Conservation (phyloP, 2,888 invertebrate species). For the Matsumyia berberina region DNA sequence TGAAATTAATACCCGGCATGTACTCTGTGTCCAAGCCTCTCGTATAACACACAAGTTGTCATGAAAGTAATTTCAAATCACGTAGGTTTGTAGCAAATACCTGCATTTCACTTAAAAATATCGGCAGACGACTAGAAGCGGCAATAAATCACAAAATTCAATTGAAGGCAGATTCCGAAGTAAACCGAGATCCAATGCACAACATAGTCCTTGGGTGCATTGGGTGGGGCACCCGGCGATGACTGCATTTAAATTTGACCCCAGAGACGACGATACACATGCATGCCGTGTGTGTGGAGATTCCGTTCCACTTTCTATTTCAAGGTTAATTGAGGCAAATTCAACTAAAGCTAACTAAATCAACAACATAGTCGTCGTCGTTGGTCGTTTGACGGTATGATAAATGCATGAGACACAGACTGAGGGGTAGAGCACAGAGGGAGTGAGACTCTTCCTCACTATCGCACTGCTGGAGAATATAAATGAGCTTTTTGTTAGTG, state of each 20-base stretch:
- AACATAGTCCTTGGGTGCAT: constrained; percentile 9
- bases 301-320: constrained; percentile 73
- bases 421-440: neutral
- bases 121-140: neutral
- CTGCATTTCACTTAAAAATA: neutral
- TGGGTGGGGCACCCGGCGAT: constrained; percentile 5
- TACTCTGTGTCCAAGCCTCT: neutral
- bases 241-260: constrained; percentile 62
- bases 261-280: constrained; percentile 41
- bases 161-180: constrained; percentile 3
- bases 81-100: constrained; percentile 2
- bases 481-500: constrained; percentile 56
- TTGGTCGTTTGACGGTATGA: constrained; percentile 46
- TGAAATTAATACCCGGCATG: neutral
- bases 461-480: constrained; percentile 45
- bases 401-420: constrained; percentile 64
- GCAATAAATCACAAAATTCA: constrained; percentile 7
- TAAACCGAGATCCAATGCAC: constrained; percentile 14
- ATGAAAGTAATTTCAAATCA: constrained; percentile 29
- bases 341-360: constrained; percentile 44
- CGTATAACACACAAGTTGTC: constrained; percentile 6
- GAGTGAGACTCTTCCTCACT: constrained; percentile 20
- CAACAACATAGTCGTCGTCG: constrained; percentile 24
- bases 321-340: constrained; percentile 70
- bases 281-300: constrained; percentile 7